A percentile compares a stretch with the other conserved stretches of the same genome.
These are phyloP conservation scores for Excalfactoria chinensis DNA, from an alignment of 2,113 vertebrate genomes.

Conservation along the genomic window DNA sequence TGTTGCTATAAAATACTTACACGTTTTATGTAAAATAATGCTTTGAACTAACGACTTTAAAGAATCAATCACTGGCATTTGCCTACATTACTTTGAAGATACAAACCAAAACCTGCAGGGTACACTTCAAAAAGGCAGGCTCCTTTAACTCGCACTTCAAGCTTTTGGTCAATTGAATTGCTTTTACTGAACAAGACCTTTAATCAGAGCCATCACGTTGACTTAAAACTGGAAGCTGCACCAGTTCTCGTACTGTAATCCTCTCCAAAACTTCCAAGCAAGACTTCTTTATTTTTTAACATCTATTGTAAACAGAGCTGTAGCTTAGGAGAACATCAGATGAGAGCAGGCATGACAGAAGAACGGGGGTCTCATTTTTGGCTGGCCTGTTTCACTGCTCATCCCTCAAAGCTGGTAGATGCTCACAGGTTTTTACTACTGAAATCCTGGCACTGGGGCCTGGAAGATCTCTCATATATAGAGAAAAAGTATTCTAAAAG, in stretches of 20 bases:
- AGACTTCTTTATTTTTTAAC: neutral
- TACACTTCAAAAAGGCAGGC: slow-evolving; percentile 74
- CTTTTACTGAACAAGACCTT: slow-evolving; percentile 74
- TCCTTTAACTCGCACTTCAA: slow-evolving; percentile 66
- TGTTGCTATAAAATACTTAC: slow-evolving; percentile 70
- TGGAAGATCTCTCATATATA: neutral
- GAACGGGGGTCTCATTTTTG: neutral
- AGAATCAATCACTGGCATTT: slow-evolving; percentile 76
- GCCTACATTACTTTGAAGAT: slow-evolving; percentile 73
- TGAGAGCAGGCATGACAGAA: neutral
- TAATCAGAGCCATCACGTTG: slow-evolving; percentile 74
- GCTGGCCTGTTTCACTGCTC: neutral
- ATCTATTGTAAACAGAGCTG: neutral
- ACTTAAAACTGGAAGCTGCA: slow-evolving; percentile 65
- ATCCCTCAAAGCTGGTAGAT: neutral
- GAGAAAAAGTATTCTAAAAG: neutral
- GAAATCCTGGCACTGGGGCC: neutral
- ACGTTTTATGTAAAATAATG: slow-evolving; percentile 79
- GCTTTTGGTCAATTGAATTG: slow-evolving; percentile 72
- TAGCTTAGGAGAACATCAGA: neutral
- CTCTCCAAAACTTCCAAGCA: slow-evolving; percentile 47
- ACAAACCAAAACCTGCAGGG: slow-evolving; percentile 73
- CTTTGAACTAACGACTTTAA: slow-evolving; percentile 82
- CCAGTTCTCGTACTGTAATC: slow-evolving; percentile 53
- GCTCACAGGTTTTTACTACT: neutral